Evolutionary conservation across 2,888 invertebrate genomes (phyloP).

Genomic region (Strigamia crassipes): DNA sequence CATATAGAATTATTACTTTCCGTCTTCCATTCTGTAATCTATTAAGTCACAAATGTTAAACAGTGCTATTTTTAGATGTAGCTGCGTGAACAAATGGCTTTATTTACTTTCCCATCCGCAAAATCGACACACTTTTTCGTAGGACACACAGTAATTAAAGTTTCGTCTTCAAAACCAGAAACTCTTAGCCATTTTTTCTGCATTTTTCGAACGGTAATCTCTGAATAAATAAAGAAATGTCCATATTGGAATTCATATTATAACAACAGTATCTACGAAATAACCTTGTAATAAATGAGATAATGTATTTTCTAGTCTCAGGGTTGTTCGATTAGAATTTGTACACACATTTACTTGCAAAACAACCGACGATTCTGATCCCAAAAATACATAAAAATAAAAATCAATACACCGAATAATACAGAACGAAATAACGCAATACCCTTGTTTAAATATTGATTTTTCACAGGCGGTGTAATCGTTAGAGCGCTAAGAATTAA

Average conservation of each 20-base stretch:
- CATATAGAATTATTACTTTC: not conserved
- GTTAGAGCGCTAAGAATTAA: not conserved
- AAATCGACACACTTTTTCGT: not conserved
- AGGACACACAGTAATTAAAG: not conserved
- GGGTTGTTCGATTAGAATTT: not conserved
- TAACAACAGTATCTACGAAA: not conserved
- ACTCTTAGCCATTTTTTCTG: not conserved
- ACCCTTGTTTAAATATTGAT: constrained; percentile 10
- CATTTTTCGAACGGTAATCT: not conserved
- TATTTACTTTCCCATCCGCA: not conserved
- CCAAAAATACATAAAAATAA: not conserved
- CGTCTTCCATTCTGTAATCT: not conserved
- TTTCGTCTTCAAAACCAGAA: not conserved
- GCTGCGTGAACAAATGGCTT: not conserved
- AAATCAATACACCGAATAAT: constrained; percentile 10
- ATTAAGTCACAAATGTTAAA: not conserved
- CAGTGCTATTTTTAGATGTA: not conserved
- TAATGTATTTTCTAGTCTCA: not conserved
- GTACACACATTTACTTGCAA: not conserved
- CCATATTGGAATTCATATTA: not conserved
- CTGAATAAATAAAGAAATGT: not conserved
- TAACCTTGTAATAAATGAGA: not conserved
- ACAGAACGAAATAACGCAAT: not conserved
- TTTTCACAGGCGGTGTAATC: not conserved
- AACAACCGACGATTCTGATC: not conserved